Evolutionary conservation across 2,113 vertebrate genomes (phyloP).

Genomic region (Pseudorasbora parva): DNA sequence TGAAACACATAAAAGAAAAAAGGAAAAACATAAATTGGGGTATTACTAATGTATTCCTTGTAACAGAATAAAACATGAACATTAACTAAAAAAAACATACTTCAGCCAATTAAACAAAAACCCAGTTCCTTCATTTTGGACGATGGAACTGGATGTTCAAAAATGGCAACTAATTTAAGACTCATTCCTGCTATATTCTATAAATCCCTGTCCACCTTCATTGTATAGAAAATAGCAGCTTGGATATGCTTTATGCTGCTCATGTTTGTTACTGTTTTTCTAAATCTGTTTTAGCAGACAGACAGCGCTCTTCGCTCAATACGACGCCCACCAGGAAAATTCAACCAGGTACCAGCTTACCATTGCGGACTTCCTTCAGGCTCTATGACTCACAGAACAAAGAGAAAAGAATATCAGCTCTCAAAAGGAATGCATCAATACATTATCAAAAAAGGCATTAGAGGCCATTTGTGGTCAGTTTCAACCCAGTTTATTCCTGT

Average conservation of each 20-base stretch:
- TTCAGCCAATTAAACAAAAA: neutral
- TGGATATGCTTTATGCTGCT: neutral
- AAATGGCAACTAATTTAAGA: neutral
- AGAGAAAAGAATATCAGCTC: conserved; percentile 25
- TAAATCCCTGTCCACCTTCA: neutral
- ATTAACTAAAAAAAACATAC: neutral
- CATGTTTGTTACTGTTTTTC: neutral
- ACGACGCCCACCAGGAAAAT: conserved; percentile 9
- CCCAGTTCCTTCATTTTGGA: neutral
- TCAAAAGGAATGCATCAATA: conserved; percentile 61
- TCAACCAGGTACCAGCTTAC: conserved; percentile 20
- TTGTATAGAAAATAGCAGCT: neutral
- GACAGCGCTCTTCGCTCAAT: neutral
- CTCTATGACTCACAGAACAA: conserved; percentile 6
- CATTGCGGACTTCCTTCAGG: conserved; percentile 24
- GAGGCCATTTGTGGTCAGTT: conserved; percentile 41
- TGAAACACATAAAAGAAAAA: neutral
- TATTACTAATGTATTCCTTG: neutral
- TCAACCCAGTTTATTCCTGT: conserved; percentile 33
- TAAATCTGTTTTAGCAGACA: conserved; percentile 17
- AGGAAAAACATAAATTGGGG: neutral
- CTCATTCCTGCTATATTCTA: neutral
- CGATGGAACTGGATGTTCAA: neutral
- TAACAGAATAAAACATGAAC: neutral
- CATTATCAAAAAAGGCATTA: conserved; percentile 37